Evolutionary conservation across 2,797 vertebrate genomes (phyloP), one percentile per base, ranked within the genome.

Genomic region (Gymnoscopelus braueri): DNA sequence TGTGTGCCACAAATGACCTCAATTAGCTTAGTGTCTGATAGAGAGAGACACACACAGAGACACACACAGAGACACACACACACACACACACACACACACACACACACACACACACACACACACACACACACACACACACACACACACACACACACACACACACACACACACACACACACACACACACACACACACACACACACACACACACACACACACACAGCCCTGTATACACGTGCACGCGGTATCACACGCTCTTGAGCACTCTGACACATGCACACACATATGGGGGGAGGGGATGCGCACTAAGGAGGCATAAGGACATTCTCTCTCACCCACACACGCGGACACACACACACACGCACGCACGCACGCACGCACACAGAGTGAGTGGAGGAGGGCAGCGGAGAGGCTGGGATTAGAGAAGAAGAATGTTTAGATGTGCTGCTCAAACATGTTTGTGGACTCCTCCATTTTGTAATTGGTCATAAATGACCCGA

Each of bases 1-100:
- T 81, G 75, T 79, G 80, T 75, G 77, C 74, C 78, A 86, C 80
- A 74, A 76, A 78, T 83, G 88, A 89, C 89, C 90, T 90, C 89
- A 91, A 91, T 91, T 91, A 91, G 88, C 82, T 89, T 72, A 35
- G 75, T 50, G 67, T 84, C 87, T 88, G 87, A 89, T 79, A 84
- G 81, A 82, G 65, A 85, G 72, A 39, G 49, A 80, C 76, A 81
- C 71, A 44, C 35, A 47, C 58, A 44, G 32, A 66, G 66, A 69
- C 67, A 47, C 74, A 68, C 69, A 78, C n/a, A 69, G 67, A 83
- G 86, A 60, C 11, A n/a, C 3, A 15, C 35, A 23, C 58, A 24
- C 35, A 10, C 39, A 60, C 7, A 12, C 59, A 60, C 35, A 9
- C 29, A 35, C 29, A n/a, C 85, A 83, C 80, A 70, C 84, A 65